phyloP scores from a whole-genome alignment of 2,797 vertebrate genomes.

The Fringilla coelebs region DNA sequence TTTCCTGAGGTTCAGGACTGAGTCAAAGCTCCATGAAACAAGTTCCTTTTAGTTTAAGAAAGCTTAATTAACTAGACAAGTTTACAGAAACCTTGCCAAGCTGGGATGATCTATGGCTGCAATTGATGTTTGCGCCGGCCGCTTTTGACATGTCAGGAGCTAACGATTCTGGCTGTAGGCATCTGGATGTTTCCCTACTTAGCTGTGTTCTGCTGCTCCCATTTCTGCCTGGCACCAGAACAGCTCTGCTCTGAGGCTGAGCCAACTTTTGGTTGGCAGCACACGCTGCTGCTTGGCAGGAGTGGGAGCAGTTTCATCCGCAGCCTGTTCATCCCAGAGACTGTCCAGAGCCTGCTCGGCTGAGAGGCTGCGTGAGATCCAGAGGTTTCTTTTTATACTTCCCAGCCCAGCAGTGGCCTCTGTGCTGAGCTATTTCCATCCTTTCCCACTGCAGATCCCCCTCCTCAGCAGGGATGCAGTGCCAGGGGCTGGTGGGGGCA shows the following conservation, averaged over 20 bases:
- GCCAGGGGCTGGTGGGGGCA: not conserved
- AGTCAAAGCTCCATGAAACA: not conserved
- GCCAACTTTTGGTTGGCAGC: conserved; percentile 36
- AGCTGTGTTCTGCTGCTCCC: conserved; percentile 16
- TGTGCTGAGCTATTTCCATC: not conserved
- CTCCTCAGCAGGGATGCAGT: not conserved
- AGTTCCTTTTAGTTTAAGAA: conserved; percentile 10
- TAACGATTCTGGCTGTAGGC: not conserved
- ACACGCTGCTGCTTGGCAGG: not conserved
- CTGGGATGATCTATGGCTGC: not conserved
- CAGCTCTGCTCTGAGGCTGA: not conserved
- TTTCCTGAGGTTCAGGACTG: not conserved
- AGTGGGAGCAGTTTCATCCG: not conserved
- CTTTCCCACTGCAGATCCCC: not conserved
- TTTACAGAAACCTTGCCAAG: conserved; percentile 14
- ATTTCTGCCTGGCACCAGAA: conserved; percentile 15
- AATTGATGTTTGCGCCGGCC: not conserved
- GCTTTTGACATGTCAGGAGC: not conserved
- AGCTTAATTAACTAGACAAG: conserved; percentile 25
- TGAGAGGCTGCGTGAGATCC: not conserved
- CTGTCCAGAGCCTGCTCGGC: conserved; percentile 1
- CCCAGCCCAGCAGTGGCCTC: not conserved
- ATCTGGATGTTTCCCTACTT: not conserved
- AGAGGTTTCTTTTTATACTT: not conserved
- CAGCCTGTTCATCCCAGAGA: not conserved